phyloP scores from a whole-genome alignment of 2,888 invertebrate species.

The Choreutis nemorana region DNA sequence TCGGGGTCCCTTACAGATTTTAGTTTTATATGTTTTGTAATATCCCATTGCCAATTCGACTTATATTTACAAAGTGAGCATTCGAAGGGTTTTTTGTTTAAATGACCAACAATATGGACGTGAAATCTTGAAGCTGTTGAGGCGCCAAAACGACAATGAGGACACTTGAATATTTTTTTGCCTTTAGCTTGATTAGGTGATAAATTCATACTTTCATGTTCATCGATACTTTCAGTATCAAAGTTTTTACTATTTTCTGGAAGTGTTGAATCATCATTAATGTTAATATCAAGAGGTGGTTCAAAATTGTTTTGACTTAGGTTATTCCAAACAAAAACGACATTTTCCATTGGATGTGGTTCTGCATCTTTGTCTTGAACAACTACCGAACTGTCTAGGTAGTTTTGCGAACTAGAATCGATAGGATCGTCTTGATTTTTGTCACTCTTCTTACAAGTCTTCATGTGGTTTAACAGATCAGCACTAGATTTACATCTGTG shows the following conservation, averaged over 20 bases:
- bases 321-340: conserved; percentile 84
- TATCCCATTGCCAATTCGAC: conserved; percentile 97
- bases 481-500: conserved; percentile 86
- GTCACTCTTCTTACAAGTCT: conserved; percentile 69
- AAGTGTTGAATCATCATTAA: conserved; percentile 53
- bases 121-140: conserved; percentile 93
- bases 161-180: conserved; percentile 89
- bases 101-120: conserved; percentile 91
- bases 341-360: conserved; percentile 81
- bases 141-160: conserved; percentile 92
- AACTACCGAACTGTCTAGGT: no score
- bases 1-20: conserved; percentile 86
- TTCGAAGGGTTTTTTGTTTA: conserved; percentile 93
- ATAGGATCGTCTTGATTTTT: conserved; percentile 35
- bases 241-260: conserved; percentile 37
- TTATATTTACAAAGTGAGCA: conserved; percentile 93
- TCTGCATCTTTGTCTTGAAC: conserved; percentile 44
- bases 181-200: conserved; percentile 70
- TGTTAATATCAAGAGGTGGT: conserved; percentile 46
- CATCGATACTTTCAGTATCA: conserved; percentile 42
- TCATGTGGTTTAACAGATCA: conserved; percentile 78
- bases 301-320: conserved; percentile 59
- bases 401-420: conserved; percentile 23
- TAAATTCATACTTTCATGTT: conserved; percentile 68
- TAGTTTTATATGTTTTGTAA: conserved; percentile 92